Evolutionary conservation across 1,140 invertebrate species (phyloP).

Genomic region (Parasteatoda tepidariorum): DNA sequence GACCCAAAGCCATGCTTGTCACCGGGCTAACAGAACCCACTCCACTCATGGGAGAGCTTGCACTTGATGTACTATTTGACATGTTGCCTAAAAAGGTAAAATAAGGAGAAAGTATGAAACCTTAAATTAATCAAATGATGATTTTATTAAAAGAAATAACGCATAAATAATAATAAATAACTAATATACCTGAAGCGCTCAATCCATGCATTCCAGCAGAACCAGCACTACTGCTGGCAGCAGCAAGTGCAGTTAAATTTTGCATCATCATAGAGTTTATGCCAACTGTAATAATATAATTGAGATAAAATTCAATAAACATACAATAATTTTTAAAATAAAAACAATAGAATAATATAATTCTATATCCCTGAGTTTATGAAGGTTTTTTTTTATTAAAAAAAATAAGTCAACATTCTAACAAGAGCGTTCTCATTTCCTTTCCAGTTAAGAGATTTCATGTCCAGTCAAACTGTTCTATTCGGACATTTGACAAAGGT

Average conservation of each 20-base stretch:
- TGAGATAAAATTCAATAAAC: not conserved
- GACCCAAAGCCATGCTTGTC: slow-evolving; percentile 71
- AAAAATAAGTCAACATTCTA: too few species aligned
- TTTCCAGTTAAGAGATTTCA: too few species aligned
- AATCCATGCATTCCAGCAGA: slow-evolving; percentile 52
- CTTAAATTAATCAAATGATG: too few species aligned
- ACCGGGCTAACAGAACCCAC: slow-evolving; percentile 70
- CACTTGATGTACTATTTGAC: slow-evolving; percentile 57
- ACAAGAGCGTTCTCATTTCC: too few species aligned
- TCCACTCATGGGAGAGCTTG: slow-evolving; percentile 63
- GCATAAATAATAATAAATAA: not conserved
- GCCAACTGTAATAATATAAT: slow-evolving; percentile 20
- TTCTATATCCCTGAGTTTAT: not conserved
- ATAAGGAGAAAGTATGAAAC: not conserved
- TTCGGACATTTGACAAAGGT: too few species aligned
- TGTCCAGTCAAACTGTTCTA: too few species aligned
- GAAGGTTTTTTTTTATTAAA: not conserved
- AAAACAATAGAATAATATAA: not conserved
- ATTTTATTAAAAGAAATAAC: too few species aligned
- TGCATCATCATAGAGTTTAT: slow-evolving; percentile 83
- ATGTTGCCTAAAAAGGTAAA: slow-evolving; percentile 43
- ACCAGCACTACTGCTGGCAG: slow-evolving; percentile 78
- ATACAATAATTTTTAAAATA: not conserved
- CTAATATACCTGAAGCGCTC: slow-evolving; percentile 24
- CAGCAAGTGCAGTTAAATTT: slow-evolving; percentile 88